A percentile compares a stretch with the other conserved stretches of the same genome.
Evolutionary conservation across 2,113 vertebrate species (phyloP).

Genomic region (Pachycephala philippinensis): DNA sequence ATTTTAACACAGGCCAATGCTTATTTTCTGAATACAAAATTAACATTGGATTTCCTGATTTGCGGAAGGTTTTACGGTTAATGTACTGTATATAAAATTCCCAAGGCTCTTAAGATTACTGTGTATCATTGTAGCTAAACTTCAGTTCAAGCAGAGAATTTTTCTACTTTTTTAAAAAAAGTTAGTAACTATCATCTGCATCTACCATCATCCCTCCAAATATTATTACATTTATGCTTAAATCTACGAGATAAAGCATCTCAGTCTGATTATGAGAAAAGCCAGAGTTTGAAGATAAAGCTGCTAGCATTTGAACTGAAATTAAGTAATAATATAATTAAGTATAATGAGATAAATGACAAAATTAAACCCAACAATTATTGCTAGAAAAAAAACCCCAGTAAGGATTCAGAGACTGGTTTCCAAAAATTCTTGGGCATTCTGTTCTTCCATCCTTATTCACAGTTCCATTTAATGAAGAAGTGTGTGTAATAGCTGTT

Average conservation of each 20-base stretch:
- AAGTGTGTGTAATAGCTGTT: neutral
- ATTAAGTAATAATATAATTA: neutral
- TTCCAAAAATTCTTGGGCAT: neutral
- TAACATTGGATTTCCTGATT: neutral
- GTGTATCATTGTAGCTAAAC: neutral
- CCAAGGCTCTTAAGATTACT: neutral
- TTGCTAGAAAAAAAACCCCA: neutral
- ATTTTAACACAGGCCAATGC: neutral
- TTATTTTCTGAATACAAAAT: neutral
- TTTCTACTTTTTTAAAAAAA: neutral
- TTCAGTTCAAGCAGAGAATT: neutral
- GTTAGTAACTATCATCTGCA: neutral
- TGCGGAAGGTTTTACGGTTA: neutral
- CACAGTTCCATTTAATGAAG: neutral
- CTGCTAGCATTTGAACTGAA: neutral
- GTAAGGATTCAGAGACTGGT: neutral
- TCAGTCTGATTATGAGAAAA: neutral
- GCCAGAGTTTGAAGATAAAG: neutral
- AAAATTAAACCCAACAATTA: neutral
- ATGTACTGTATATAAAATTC: neutral
- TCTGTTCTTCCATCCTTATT: neutral
- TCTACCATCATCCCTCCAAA: neutral
- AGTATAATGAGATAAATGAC: neutral
- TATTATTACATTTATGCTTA: neutral
- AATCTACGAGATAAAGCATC: neutral